Conservation (phyloP, 2,113 vertebrate genomes). For the Balaenoptera acutorostrata region DNA sequence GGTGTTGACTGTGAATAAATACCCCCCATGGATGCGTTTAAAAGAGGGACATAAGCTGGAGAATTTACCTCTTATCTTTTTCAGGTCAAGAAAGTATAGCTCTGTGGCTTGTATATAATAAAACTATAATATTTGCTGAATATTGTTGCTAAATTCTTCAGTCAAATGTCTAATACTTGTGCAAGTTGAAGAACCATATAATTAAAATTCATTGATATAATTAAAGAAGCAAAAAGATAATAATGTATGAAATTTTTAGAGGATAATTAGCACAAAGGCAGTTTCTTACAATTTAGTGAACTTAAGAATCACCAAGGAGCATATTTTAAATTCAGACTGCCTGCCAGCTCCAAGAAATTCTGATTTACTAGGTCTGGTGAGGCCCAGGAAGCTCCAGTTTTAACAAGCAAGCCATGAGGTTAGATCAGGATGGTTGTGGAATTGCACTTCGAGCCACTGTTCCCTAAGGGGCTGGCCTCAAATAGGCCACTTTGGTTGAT, state of each 20-base stretch:
- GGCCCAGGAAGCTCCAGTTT: background rate
- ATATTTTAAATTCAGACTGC: slow-evolving; percentile 12
- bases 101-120: background rate
- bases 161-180: background rate
- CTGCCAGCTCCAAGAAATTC: background rate
- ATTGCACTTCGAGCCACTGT: background rate
- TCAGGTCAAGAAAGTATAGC: background rate
- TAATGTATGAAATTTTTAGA: background rate
- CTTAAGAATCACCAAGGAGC: background rate
- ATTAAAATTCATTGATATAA: background rate
- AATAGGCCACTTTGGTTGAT: background rate
- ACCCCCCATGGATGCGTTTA: background rate
- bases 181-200: background rate
- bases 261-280: background rate
- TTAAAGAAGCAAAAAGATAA: background rate
- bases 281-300: background rate
- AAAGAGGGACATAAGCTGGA: background rate
- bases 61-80: background rate
- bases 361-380: background rate
- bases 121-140: background rate
- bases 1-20: background rate
- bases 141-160: background rate
- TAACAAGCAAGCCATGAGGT: background rate
- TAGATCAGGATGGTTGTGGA: background rate
- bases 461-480: background rate